A percentile compares a stretch with the other conserved stretches of the same genome.
Conservation (phyloP, 2,113 vertebrate genomes). For the Lophotis ruficrista region DNA sequence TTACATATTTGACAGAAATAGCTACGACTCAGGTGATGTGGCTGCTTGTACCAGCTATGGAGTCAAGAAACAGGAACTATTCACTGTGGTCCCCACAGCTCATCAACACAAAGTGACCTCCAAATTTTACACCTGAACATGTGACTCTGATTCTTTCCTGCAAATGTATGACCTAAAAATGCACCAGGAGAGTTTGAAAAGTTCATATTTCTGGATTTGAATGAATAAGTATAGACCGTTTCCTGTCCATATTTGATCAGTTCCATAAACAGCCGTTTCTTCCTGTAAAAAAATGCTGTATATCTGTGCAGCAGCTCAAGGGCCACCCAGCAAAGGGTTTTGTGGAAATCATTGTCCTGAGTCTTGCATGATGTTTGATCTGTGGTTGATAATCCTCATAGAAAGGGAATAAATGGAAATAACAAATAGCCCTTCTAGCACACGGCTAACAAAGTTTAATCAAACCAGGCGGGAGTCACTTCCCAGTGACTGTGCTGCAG, state of each 20-base stretch:
- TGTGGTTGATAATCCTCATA: background rate
- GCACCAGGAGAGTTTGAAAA: background rate
- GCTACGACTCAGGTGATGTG: background rate
- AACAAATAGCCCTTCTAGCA: background rate
- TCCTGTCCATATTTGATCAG: background rate
- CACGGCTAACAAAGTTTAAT: background rate
- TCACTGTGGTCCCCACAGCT: background rate
- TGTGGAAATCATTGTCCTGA: fast-evolving
- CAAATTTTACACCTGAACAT: background rate
- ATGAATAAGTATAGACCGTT: background rate
- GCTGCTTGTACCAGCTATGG: background rate
- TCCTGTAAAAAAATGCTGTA: background rate
- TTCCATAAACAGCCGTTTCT: background rate
- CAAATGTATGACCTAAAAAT: slow-evolving; percentile 27
- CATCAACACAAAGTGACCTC: background rate
- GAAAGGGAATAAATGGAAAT: background rate
- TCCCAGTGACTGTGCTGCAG: background rate
- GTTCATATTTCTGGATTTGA: background rate
- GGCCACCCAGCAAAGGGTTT: background rate
- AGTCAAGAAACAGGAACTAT: background rate
- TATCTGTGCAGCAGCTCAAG: background rate
- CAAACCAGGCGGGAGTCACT: background rate
- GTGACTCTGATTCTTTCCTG: background rate
- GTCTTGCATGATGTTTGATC: background rate
- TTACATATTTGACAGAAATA: slow-evolving; percentile 1